Evolutionary conservation across 2,888 invertebrate genomes (phyloP), one percentile per base, ranked within the genome.

Genomic region (Cepaea hortensis): DNA sequence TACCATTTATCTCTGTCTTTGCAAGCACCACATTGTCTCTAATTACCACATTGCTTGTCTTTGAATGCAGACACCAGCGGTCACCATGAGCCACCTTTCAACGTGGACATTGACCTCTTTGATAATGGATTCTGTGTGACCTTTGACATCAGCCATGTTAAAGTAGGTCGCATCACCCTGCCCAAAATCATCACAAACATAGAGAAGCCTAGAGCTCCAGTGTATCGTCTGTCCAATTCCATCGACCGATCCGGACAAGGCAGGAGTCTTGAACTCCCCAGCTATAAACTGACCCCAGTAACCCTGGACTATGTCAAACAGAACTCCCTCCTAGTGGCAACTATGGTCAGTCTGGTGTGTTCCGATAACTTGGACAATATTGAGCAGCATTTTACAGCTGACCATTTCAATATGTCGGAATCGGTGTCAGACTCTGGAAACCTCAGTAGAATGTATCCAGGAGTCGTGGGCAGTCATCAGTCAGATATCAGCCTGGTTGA

Each of bases 221-320:
- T 68, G 20, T 85, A 75, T 70, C 77, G 68, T 35, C 72, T 83
- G 7, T 73, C 80, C n/a, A 80, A 50, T 9, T 84, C 84, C 9
- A 1, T 84, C 9, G 86, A 86, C 35, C 13, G 55, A 15, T 75
- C 79, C 7, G 84, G 84, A 2, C 83, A 81, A 23, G 84, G 87
- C 68, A 68, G 79, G 75, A 84, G 84, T 61, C 62, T 84, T 20
- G 62, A 87, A 50, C 75, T 81, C 18, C 87, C 87, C 1, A 72
- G 35, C n/a, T 87, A 87, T 80, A 87, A 90, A 75, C 88, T 93
- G 76, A 93, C 92, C 4, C 92, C 93, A 18, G 89, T 90, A 7
- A 93, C 93, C 0, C 85, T 94, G 85, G 92, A 93, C 70, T 94
- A 94, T 84, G 91, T 94, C 73, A 92, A 92, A 77, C 88, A 89